These are phyloP conservation scores for Pangasianodon hypophthalmus DNA, from an alignment of 2,113 vertebrate genomes.

Conservation along the genomic window DNA sequence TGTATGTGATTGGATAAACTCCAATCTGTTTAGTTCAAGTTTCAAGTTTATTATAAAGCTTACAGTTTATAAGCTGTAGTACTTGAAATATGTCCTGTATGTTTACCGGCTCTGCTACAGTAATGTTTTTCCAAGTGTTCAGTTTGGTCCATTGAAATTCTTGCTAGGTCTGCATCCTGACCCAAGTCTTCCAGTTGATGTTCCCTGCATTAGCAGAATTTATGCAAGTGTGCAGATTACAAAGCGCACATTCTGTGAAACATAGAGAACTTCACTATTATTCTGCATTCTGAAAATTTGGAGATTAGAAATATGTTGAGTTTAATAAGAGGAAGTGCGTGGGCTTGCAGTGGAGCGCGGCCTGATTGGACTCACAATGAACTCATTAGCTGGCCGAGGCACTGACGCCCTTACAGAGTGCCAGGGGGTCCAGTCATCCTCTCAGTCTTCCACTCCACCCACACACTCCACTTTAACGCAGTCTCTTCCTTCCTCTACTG, in stretches of 20 bases:
- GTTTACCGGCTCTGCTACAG: neutral
- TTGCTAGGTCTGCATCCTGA: neutral
- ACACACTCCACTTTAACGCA: neutral
- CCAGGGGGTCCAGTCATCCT: conserved; percentile 16
- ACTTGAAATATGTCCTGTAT: neutral
- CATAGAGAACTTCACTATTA: too few species aligned
- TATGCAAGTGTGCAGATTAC: neutral
- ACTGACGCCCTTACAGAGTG: conserved; percentile 15
- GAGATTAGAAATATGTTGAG: neutral
- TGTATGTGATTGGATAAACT: neutral
- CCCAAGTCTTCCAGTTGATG: neutral
- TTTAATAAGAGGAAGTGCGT: conserved; percentile 12
- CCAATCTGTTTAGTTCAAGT: neutral
- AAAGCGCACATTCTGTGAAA: neutral
- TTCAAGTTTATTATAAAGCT: too few species aligned
- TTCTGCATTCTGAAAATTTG: neutral
- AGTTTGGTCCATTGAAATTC: neutral
- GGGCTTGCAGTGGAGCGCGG: neutral
- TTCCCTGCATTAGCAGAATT: neutral
- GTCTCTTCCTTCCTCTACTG: neutral
- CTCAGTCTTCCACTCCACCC: conserved; percentile 21
- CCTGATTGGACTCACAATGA: conserved; percentile 25
- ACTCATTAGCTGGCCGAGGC: conserved; percentile 29
- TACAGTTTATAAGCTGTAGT: too few species aligned
- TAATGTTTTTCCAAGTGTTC: neutral